A percentile compares a stretch with the other conserved stretches of the same genome.
phyloP scores from a whole-genome alignment of 2,113 vertebrate genomes.

The Cephalopterus ornatus region DNA sequence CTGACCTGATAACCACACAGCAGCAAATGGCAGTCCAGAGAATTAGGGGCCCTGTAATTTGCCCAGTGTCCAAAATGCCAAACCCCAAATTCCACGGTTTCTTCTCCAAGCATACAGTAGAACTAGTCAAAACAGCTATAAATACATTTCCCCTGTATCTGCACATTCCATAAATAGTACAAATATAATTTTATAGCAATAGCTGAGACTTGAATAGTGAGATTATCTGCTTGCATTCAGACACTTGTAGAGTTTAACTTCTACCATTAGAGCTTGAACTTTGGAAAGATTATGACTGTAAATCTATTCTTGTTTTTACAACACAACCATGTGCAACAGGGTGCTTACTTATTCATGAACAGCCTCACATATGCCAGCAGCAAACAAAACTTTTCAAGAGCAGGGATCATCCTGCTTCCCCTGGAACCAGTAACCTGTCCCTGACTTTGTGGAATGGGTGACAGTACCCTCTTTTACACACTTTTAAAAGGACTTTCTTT shows the following conservation, averaged over 20 bases:
- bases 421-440: background rate
- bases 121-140: conserved; percentile 40
- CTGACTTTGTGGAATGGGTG: background rate
- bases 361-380: background rate
- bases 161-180: conserved; percentile 60
- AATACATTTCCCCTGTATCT: conserved; percentile 52
- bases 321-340: background rate
- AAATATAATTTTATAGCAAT: conserved; percentile 48
- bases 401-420: background rate
- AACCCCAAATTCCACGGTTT: conserved; percentile 60
- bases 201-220: background rate
- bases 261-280: background rate
- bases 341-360: background rate
- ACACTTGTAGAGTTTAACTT: background rate
- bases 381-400: background rate
- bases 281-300: background rate
- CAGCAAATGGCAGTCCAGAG: background rate
- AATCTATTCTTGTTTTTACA: background rate
- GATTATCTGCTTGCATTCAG: conserved; percentile 12
- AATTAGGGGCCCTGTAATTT: conserved; percentile 26
- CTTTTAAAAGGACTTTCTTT: background rate
- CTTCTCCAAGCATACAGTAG: conserved; percentile 47
- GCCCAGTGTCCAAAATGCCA: conserved; percentile 49
- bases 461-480: background rate
- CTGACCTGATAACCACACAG: conserved; percentile 23